phyloP scores from a whole-genome alignment of 2,888 invertebrate species.

The Mayetiola destructor region DNA sequence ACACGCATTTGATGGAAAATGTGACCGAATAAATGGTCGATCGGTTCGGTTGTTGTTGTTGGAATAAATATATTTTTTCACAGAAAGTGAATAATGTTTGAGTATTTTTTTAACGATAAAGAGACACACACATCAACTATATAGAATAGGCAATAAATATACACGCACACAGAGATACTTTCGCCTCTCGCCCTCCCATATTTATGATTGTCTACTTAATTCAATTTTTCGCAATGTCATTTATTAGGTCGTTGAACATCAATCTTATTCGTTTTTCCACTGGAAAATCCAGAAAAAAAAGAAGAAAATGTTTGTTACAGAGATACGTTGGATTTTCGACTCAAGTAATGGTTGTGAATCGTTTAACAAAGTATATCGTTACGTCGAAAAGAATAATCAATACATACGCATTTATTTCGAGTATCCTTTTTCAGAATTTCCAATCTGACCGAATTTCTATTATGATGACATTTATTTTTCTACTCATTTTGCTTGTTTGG shows the following conservation, averaged over 20 bases:
- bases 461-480: too few species aligned
- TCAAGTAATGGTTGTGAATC: too few species aligned
- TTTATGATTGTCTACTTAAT: conserved; percentile 12
- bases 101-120: background rate
- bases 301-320: too few species aligned
- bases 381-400: background rate
- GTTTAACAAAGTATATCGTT: background rate
- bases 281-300: too few species aligned
- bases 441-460: background rate
- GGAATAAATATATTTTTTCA: background rate
- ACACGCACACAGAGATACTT: background rate
- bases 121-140: background rate
- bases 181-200: background rate
- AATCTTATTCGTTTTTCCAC: conserved; percentile 6
- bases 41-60: background rate
- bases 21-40: background rate
- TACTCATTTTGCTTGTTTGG: too few species aligned
- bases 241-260: conserved; percentile 10
- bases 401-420: background rate
- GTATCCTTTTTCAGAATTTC: too few species aligned
- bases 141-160: background rate
- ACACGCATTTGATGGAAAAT: conserved; percentile 3
- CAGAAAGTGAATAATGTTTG: too few species aligned
- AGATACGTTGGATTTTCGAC: too few species aligned
- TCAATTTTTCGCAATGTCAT: conserved; percentile 12